These are phyloP conservation scores for Paraescarpia echinospica DNA, from an alignment of 1,140 invertebrate species.

Conservation along the genomic window DNA sequence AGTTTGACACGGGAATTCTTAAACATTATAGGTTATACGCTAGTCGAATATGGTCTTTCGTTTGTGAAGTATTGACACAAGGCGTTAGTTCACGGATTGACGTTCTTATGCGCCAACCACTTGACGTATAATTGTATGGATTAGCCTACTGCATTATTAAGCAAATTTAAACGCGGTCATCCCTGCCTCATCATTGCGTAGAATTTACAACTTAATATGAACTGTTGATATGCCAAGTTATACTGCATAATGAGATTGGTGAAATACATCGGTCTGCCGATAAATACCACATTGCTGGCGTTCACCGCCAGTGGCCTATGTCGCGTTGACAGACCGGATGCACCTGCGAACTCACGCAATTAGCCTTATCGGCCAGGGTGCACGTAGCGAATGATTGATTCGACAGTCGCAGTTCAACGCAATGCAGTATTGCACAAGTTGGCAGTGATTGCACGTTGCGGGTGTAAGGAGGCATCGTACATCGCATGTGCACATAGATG, in stretches of 20 bases:
- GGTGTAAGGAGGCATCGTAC: neutral
- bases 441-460: neutral
- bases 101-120: neutral
- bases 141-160: neutral
- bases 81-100: neutral
- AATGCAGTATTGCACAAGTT: neutral
- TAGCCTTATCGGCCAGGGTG: neutral
- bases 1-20: no score
- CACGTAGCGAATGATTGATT: neutral
- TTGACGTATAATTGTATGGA: neutral
- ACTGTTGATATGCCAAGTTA: neutral
- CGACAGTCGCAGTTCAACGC: neutral
- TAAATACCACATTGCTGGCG: neutral
- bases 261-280: neutral
- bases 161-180: neutral
- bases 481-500: neutral
- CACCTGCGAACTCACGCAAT: slow-evolving; percentile 3
- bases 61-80: no score
- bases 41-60: no score
- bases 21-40: no score
- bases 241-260: neutral
- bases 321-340: neutral
- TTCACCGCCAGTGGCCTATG: neutral
- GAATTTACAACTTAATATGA: neutral
- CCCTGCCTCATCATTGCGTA: neutral